Percentiles rank a stretch among this genome's conserved stretches.
Conservation (phyloP, 2,797 vertebrate genomes). For the Prunella strophiata region DNA sequence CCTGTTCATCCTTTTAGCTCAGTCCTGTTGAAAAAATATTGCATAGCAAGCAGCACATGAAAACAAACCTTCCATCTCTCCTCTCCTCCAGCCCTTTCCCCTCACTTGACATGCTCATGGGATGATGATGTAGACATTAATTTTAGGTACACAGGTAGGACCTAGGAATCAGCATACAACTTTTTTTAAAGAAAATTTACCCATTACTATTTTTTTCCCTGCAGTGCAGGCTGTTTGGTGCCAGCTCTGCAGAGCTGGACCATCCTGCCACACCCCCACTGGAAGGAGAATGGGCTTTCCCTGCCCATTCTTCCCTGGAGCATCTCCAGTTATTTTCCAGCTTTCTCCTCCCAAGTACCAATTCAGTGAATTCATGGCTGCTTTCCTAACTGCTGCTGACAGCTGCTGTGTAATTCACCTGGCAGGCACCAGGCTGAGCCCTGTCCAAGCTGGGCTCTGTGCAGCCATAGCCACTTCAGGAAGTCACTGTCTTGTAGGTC, state of each 20-base stretch:
- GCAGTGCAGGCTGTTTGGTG: background rate
- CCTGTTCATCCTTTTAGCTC: background rate
- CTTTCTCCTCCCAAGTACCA: background rate
- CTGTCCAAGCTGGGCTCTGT: background rate
- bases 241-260: background rate
- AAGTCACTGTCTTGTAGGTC: background rate
- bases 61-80: background rate
- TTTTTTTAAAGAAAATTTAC: background rate
- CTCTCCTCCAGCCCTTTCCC: background rate
- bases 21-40: background rate
- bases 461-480: background rate
- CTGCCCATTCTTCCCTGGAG: conserved; percentile 21
- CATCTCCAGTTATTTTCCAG: conserved; percentile 27
- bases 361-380: background rate
- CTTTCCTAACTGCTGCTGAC: background rate
- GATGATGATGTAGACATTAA: background rate
- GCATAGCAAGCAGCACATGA: background rate
- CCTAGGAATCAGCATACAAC: background rate
- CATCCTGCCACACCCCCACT: background rate
- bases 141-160: background rate
- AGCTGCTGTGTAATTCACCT: background rate
- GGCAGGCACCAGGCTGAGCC: background rate
- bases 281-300: conserved; percentile 27
- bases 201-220: background rate
- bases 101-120: background rate